Evolutionary conservation across 2,113 vertebrate species (phyloP), one percentile per base, ranked within the genome.

Genomic region (Saccopteryx leptura): DNA sequence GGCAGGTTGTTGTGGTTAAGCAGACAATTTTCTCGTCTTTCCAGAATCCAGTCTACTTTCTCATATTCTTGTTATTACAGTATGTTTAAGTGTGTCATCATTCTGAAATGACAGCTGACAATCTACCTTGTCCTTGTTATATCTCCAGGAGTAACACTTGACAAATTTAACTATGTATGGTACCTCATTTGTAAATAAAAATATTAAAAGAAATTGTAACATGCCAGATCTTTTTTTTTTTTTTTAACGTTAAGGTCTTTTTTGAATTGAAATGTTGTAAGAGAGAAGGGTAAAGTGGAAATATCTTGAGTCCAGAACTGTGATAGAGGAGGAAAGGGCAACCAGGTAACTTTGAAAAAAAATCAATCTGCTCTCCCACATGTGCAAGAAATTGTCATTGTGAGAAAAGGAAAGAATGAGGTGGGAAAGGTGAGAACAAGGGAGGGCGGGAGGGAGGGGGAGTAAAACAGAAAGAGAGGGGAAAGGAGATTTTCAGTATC

Each of bases 11-110:
- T 91, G 94, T 81, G 82, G n/a, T 46, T 58, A n/a, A 65, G 52
- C 13, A 94, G 86, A 82, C 33, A 94, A 95, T 94, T 91, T 95
- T 79, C 96, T 75, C 83, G 48, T 91, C 93, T 93, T 90, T 69
- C 50, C 56, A 87, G 15, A 91, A 97, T 91, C 52, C 23, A 60
- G 52, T 65, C 76, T 88, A 39, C 39, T 68, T 86, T 88, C 61
- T 93, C 31, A 33, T 76, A 56, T 86, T 86, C 71, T 69, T 88
- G 72, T 89, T 83, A 82, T 26, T 92, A 15, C 21, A 52, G 92
- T 68, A 33, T 10, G 39, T 82, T 71, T 80, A 91, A 79, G 31
- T 21, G 24, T 31, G 79, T 82, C 39, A 74, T 8, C 6, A 50
- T 48, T 61, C 74, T 83, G 74, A 97, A 93, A 52, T 91, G 83